Conservation (phyloP, 2,797 vertebrate species). For the Sebastes minor region DNA sequence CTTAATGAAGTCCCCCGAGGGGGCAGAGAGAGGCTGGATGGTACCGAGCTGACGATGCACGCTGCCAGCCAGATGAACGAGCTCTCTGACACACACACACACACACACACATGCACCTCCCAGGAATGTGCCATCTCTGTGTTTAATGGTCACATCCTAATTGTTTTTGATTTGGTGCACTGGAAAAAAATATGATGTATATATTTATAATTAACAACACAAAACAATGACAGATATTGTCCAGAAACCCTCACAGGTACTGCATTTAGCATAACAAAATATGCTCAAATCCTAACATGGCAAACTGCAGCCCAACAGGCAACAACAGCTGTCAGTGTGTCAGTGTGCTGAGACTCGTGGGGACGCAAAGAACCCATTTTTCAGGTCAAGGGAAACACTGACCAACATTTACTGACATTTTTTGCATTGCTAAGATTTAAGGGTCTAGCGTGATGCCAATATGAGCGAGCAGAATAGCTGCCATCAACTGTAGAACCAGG, state of each 20-base stretch:
- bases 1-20: constrained; percentile 76
- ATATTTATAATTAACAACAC: too few relatives aligned
- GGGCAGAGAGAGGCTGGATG: constrained; percentile 47
- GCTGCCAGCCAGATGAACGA: constrained; percentile 63
- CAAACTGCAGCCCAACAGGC: too few relatives aligned
- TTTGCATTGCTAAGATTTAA: not conserved
- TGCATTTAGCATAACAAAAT: too few relatives aligned
- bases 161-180: constrained; percentile 15
- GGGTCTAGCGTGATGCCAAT: not conserved
- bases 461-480: constrained; percentile 6
- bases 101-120: not conserved
- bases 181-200: too few relatives aligned
- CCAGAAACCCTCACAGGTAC: too few relatives aligned
- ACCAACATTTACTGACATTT: too few relatives aligned
- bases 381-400: too few relatives aligned
- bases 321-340: too few relatives aligned
- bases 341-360: too few relatives aligned
- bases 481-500: not conserved
- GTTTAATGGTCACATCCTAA: constrained; percentile 3
- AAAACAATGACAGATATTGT: too few relatives aligned
- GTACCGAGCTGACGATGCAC: constrained; percentile 64
- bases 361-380: too few relatives aligned
- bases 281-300: too few relatives aligned
- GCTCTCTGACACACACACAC: constrained; percentile 7
- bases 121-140: constrained; percentile 35